phyloP scores from a whole-genome alignment of 2,113 vertebrate species.

The Callorhinus ursinus region DNA sequence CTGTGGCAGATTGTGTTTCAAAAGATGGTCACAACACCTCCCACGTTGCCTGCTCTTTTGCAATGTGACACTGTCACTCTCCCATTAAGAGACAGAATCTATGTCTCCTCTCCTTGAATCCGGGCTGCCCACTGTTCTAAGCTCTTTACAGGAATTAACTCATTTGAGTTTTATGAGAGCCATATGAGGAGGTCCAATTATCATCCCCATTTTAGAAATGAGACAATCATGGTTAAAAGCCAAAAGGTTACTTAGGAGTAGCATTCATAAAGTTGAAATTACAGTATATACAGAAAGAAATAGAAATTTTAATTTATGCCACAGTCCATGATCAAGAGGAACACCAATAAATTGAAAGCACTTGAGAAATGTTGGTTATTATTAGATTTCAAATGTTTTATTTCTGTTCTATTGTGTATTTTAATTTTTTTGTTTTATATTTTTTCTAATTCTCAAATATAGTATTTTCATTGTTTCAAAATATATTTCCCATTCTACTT shows the following conservation, averaged over 20 bases:
- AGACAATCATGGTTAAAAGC: neutral
- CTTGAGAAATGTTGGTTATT: neutral
- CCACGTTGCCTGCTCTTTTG: neutral
- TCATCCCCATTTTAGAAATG: neutral
- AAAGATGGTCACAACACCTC: neutral
- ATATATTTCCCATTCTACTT: neutral
- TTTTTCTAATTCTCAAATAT: neutral
- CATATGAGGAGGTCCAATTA: neutral
- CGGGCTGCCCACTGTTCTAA: neutral
- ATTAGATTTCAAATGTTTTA: slow-evolving; percentile 10
- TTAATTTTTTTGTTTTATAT: neutral
- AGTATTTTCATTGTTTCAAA: neutral
- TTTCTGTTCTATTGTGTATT: neutral
- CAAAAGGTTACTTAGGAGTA: neutral
- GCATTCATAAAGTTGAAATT: neutral
- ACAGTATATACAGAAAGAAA: neutral
- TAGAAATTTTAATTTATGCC: neutral
- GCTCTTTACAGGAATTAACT: neutral
- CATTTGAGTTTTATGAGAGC: neutral
- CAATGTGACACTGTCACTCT: neutral
- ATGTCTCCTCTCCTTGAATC: neutral
- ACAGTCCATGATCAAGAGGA: neutral
- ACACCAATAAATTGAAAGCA: neutral
- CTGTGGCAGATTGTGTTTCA: neutral
- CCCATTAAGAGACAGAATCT: neutral